These are phyloP conservation scores for Odontophorus gujanensis DNA, from an alignment of 2,113 vertebrate species.

Conservation along the genomic window DNA sequence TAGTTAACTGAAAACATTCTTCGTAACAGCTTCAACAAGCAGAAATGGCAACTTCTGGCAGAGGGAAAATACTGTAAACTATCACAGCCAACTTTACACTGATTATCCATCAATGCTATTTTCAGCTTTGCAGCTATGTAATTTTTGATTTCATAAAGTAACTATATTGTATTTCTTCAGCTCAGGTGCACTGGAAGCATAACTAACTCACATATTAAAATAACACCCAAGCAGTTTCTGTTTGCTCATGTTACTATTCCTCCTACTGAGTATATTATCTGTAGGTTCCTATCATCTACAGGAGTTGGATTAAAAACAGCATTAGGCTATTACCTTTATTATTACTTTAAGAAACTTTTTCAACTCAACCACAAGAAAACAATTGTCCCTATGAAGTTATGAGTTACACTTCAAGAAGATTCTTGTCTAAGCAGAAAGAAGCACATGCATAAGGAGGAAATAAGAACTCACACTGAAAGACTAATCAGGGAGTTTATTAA, in stretches of 20 bases:
- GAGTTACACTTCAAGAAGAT: background rate
- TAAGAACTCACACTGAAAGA: background rate
- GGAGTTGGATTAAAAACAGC: background rate
- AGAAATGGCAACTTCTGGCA: background rate
- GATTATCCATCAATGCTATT: background rate
- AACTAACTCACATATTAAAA: background rate
- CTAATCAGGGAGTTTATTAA: background rate
- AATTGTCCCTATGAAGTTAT: background rate
- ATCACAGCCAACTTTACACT: background rate
- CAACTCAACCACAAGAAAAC: background rate
- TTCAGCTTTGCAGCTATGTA: background rate
- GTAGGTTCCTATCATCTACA: background rate
- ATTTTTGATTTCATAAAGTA: background rate
- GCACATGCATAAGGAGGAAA: background rate
- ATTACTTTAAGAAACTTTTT: background rate
- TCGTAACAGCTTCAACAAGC: background rate
- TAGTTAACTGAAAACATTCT: constrained; percentile 29
- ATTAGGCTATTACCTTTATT: background rate
- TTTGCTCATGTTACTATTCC: background rate
- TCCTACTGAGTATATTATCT: background rate
- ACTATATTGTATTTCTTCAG: background rate
- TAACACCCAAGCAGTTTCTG: background rate
- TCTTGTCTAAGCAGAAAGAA: background rate
- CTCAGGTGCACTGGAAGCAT: background rate
- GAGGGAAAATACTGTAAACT: background rate